Evolutionary conservation across 2,888 invertebrate species (phyloP), one percentile per base, ranked within the genome.

Genomic region (Acronicta leporina): DNA sequence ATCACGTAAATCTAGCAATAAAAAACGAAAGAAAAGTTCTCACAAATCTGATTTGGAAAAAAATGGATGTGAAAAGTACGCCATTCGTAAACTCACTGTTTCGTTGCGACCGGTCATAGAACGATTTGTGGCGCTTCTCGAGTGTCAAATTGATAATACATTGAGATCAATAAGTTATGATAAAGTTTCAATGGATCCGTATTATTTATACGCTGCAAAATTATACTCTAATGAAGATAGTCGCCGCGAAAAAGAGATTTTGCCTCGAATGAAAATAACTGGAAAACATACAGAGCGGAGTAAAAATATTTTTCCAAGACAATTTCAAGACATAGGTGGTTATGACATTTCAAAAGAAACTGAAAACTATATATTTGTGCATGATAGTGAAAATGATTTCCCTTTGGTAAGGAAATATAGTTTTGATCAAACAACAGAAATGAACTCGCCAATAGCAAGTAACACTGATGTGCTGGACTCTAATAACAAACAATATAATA

Each of bases 101-200:
- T 45, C 58, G 35, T 47, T 78, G 7, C 51, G 68, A 40, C 50
- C 63, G n/a, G 56, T 63, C 7, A 64, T 78, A 41, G 60, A 76
- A 51, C 43, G 76, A 15, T 78, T 56, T 42, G 49, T 56, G 43
- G n/a, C 49, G 0, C 57, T 64, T 15, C 48, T 54, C 8, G 73
- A 76, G 46, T 78, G 79, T 54, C 16, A 63, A 60, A 14, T 60
- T 15, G 78, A 75, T 47, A 59, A 72, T 7, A 77, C 75, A 0
- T 43, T 72, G 11, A 63, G 75, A 63, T 64, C 72, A n/a, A 4
- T n/a, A 3, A 42, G 43, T 33, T 16, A 47, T 38, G 30, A 30
- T 33, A 38, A 8, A 20, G 5, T 48, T 20, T 41, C 30, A 15
- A 25, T 35, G 7, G 13, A 56, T 16, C 55, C 45, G n/a, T 43